phyloP scores from a whole-genome alignment of 2,888 invertebrate genomes.

The Pachycephus smyrnensis region DNA sequence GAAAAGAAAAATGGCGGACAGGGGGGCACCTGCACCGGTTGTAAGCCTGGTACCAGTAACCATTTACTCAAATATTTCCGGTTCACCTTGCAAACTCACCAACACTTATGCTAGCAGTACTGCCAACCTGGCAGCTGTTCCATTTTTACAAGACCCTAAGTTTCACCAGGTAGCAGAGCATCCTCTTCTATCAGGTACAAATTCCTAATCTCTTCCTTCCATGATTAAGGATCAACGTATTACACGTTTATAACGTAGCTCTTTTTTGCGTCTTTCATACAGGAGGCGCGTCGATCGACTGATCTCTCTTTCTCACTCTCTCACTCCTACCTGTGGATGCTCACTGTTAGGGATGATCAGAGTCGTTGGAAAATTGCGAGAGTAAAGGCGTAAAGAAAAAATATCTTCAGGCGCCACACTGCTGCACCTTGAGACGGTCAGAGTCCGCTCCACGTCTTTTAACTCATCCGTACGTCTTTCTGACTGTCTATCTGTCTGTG shows the following conservation, averaged over 20 bases:
- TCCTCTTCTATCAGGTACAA: background rate
- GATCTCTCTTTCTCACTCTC: background rate
- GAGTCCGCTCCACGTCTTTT: background rate
- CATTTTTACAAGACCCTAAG: background rate
- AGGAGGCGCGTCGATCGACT: background rate
- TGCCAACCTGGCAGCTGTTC: background rate
- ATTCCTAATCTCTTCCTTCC: background rate
- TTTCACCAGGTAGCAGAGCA: background rate
- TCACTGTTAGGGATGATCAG: background rate
- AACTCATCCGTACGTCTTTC: background rate
- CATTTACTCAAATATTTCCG: conserved; percentile 26
- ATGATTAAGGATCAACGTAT: background rate
- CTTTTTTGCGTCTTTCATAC: background rate
- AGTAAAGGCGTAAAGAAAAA: background rate
- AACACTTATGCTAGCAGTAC: background rate
- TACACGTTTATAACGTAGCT: background rate
- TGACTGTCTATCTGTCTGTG: background rate
- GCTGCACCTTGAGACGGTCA: conserved; percentile 3
- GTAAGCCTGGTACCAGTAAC: background rate
- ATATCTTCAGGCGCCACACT: background rate
- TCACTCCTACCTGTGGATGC: background rate
- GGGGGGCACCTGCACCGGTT: background rate
- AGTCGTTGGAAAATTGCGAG: background rate
- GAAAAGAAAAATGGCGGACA: background rate
- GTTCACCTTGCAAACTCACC: conserved; percentile 24